Percentiles rank a stretch among this genome's conserved stretches.
phyloP scores from a whole-genome alignment of 2,113 vertebrate species.

The Charadrius vociferus region DNA sequence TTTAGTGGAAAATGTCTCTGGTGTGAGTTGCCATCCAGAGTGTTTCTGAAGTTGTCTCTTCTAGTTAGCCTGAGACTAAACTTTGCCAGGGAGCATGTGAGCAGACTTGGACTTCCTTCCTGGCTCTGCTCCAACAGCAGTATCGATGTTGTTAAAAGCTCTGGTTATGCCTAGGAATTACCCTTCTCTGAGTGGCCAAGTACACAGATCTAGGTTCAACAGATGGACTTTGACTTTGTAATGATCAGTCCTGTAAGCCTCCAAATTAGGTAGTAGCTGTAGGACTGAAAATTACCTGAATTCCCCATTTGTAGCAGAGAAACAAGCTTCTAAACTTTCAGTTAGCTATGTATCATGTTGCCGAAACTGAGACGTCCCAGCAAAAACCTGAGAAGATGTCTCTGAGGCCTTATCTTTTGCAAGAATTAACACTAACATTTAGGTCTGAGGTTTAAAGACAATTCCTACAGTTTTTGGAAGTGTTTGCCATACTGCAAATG shows the following conservation, averaged over 20 bases:
- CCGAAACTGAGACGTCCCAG: rapidly evolving
- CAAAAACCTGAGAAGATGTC: background rate
- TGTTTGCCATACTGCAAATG: background rate
- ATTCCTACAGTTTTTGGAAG: background rate
- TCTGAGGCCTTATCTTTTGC: background rate
- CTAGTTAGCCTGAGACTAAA: background rate
- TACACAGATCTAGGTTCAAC: background rate
- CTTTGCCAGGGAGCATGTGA: background rate
- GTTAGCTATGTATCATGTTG: background rate
- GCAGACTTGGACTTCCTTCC: background rate
- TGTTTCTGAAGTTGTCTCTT: background rate
- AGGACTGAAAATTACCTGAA: background rate
- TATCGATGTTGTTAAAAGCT: background rate
- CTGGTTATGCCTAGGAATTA: background rate
- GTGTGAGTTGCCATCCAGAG: background rate
- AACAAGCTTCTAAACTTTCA: background rate
- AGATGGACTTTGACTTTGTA: background rate
- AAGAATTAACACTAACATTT: background rate
- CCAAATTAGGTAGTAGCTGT: background rate
- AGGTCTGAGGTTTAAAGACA: background rate
- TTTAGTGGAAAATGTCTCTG: background rate
- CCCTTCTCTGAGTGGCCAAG: background rate
- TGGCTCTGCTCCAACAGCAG: background rate
- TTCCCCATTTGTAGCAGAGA: background rate
- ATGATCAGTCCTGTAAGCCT: background rate